A percentile compares a stretch with the other conserved stretches of the same genome.
These are phyloP conservation scores for Anadara kagoshimensis DNA, from an alignment of 1,140 invertebrate species.

Conservation along the genomic window DNA sequence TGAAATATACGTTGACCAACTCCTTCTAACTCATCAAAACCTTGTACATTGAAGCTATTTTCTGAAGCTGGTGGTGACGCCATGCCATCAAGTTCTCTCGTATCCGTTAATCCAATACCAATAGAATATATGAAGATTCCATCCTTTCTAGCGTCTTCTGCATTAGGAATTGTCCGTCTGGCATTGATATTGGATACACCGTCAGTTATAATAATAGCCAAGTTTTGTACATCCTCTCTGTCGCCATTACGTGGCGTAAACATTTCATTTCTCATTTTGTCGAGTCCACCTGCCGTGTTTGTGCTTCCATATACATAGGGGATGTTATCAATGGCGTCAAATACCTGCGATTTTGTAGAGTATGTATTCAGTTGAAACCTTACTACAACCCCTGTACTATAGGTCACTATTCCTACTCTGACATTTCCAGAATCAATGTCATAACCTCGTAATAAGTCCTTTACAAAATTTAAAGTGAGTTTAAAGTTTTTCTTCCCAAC, in stretches of 20 bases:
- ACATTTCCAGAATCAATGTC: slow-evolving; percentile 53
- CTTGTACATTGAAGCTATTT: slow-evolving; percentile 47
- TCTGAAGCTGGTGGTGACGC: slow-evolving; percentile 39
- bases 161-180: slow-evolving; percentile 26
- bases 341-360: slow-evolving; percentile 33
- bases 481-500: slow-evolving; percentile 52
- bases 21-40: slow-evolving; percentile 47
- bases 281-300: slow-evolving; percentile 46
- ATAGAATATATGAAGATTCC: slow-evolving; percentile 56
- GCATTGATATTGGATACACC: slow-evolving; percentile 53
- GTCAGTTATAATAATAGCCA: slow-evolving; percentile 57
- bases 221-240: slow-evolving; percentile 47
- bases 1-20: slow-evolving; percentile 55
- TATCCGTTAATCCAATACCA: slow-evolving; percentile 51
- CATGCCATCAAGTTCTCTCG: slow-evolving; percentile 48
- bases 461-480: slow-evolving; percentile 49
- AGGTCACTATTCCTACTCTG: slow-evolving; percentile 52
- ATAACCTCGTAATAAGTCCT: slow-evolving; percentile 44
- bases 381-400: slow-evolving; percentile 45
- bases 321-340: slow-evolving; percentile 43
- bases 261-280: slow-evolving; percentile 49
- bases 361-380: slow-evolving; percentile 55
- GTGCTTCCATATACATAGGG: slow-evolving; percentile 46
- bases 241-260: slow-evolving; percentile 54
- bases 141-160: slow-evolving; percentile 20